Base-by-base conservation (phyloP, 1,140 invertebrate genomes). In the Epicauta chinensis region DNA sequence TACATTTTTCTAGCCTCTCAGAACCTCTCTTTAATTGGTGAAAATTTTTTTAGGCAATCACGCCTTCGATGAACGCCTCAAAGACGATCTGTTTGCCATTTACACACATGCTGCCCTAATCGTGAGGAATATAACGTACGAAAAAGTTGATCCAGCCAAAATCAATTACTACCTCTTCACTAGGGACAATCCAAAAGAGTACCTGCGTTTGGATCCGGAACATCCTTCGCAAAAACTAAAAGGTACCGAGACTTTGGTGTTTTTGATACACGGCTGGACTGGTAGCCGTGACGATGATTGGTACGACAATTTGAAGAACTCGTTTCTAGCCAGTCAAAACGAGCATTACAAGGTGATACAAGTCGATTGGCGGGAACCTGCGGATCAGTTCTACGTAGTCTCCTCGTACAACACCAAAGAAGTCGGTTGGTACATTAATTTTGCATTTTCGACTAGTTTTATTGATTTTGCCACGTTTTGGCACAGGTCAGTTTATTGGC, bases 271-370 rank as follows among this genome's bases (percentile, higher is more conserved):
- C 44, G 78, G 77, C 2, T 80, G 76, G 75, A 69, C 63, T 0
- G 66, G 66, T 58, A 73, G 64, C 63, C 63, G 48, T 30, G 48
- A 51, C 17, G 58, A n/a, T 50, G 66, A 58, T 62, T 72, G 62
- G 68, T 46, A 73, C 41, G 64, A 69, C 57, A 65, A 69, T 3
- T 59, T 73, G 16, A 61, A 63, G 15, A 53, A 55, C 65, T 78
- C 77, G 32, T 84, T 81, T 61, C 65, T 84, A 7, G 4, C 4
- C 4, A 37, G 16, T 1, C 58, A 63, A 15, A 64, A 61, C n/a
- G 73, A 65, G 0, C 73, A 82, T 57, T 76, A 76, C n/a, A 85
- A 85, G 58, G 69, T 86, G 1, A 77, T 86, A 46, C 67, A 75
- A 14, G 71, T 86, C 0, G 80, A 86, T 55, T 86, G 84, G 84